Base-by-base conservation (phyloP, 2,888 invertebrate genomes). In the Polietes domitor region DNA sequence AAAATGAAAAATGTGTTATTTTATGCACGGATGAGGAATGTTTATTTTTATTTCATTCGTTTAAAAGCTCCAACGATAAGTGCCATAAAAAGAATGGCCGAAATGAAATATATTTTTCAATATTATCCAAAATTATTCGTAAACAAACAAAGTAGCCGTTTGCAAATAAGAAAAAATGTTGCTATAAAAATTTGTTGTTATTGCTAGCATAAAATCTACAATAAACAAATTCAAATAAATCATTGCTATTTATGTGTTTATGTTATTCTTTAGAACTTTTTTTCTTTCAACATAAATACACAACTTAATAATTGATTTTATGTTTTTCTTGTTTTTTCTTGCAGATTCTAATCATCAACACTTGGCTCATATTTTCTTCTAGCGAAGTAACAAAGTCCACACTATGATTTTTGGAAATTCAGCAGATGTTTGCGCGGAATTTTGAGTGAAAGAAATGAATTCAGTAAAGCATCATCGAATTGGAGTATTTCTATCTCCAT, bases 401-500 rank as follows among this genome's bases (percentile, higher is more conserved):
- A 82, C 81, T 84, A 83, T 83, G 85, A 86, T 87, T 84, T 86
- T 74, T 80, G 80, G 63, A 87, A 89, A 89, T 89, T 88, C 89
- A 87, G 87, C 88, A 85, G 91, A 87, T 89, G 87, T 88, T 88
- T 80, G 17, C 85, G 85, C 68, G 43, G 28, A 68, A 41, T 68
- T 41, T 68, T 68, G 68, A 68, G 58, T 73, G 53, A 86, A 85
- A 88, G 85, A 79, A 90, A 92, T 92, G 92, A 92, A 91, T 91
- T 92, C 91, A 85, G 90, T 91, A 89, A 90, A 90, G 88, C 92
- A 92, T 88, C 91, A 91, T 90, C 92, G 92, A 87, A 90, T 92
- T 89, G 92, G 92, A 91, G 92, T 91, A 86, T 91, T 92, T 91
- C 89, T 92, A 89, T 92, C 92, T 92, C 92, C 92, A 91, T 92